Evolutionary conservation across 2,113 vertebrate genomes (phyloP), one percentile per base, ranked within the genome.

Genomic region (Holacanthus passer): DNA sequence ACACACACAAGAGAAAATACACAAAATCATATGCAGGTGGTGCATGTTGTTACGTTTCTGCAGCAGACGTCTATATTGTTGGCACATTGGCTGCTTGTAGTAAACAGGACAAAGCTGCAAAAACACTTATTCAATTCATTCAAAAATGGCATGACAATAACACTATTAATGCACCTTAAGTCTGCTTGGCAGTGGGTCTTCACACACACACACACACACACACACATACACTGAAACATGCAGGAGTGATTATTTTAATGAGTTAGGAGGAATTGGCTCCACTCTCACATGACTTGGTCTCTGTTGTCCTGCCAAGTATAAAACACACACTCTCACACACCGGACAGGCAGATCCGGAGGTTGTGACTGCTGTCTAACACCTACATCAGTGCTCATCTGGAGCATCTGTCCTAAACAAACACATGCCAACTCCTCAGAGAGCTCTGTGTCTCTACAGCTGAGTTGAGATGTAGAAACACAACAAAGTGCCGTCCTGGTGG

Each of bases 271-370:
- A 79, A 74, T 62, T 20, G 53, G 67, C 64, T 87, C 47, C 55
- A 10, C 53, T 67, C 45, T 85, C 80, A 82, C 73, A 70, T 79
- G 82, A 83, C 82, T 83, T 52, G 32, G 39, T 89, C 77, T 81
- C 82, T 85, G 77, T 85, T 87, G 76, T 65, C 69, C 80, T 83
- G 85, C 84, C 87, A 91, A 81, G 58, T 70, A 27, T 79, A 79
- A 73, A 76, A 73, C 82, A 52, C 68, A 79, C 65, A 47, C 27
- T 73, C 24, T 22, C 50, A 64, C 50, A 64, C 67, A 74, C 76
- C 1, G 11, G 69, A 68, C 81, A 50, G 27, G 64, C 48, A 35
- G 64, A 64, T 63, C 78, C 31, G 10, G 73, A 79, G 67, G 31
- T 60, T 69, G 58, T 62, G 53, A 74, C 79, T 35, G 68, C 67